Percentiles rank a stretch among this genome's conserved stretches.
Conservation (phyloP, 2,888 invertebrate genomes). For the Prenolepis imparis region DNA sequence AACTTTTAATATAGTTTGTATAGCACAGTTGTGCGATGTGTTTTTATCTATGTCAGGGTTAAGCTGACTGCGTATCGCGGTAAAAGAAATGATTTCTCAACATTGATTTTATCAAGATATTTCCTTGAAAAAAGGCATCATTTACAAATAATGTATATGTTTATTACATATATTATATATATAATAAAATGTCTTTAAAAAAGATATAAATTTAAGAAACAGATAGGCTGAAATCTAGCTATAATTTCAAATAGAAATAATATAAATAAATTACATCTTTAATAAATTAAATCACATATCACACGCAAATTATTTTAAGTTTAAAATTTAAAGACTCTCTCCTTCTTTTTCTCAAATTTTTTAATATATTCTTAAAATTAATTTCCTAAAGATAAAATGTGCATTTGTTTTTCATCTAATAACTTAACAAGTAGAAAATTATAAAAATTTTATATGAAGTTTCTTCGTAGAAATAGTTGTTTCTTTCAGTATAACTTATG, state of each 20-base stretch:
- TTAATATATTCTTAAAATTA: neutral
- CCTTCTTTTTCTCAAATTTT: neutral
- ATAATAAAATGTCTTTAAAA: neutral
- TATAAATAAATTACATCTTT: neutral
- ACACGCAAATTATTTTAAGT: neutral
- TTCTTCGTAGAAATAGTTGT: slow-evolving; percentile 2
- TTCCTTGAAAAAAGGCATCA: neutral
- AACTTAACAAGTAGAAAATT: neutral
- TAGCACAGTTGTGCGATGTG: slow-evolving; percentile 34
- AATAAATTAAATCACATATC: neutral
- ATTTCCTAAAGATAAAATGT: neutral
- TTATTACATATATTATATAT: neutral
- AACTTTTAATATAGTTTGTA: slow-evolving; percentile 66
- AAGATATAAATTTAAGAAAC: neutral
- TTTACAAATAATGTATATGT: neutral
- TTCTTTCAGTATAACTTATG: slow-evolving; percentile 1
- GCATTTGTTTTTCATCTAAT: neutral
- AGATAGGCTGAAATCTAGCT: neutral
- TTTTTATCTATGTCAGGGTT: slow-evolving; percentile 70
- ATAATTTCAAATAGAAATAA: neutral
- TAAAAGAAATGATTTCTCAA: slow-evolving; percentile 12
- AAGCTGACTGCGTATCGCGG: slow-evolving; percentile 25
- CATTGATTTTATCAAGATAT: slow-evolving; percentile 12
- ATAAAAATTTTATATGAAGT: slow-evolving; percentile 26
- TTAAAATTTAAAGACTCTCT: neutral